phyloP scores from a whole-genome alignment of 2,888 invertebrate species.

The Pandemis corylana region DNA sequence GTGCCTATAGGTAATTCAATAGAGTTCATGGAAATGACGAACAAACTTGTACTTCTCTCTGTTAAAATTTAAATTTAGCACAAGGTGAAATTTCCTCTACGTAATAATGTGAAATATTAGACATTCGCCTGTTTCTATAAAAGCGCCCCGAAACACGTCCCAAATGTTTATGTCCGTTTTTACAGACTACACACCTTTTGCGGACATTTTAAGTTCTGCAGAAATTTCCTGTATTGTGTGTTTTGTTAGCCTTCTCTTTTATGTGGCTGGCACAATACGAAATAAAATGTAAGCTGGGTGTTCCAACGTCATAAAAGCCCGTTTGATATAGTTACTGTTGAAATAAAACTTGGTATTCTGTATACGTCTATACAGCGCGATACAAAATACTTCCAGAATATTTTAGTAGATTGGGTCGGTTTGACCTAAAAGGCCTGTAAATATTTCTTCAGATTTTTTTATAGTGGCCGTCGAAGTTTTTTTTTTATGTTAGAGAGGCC shows the following conservation, averaged over 20 bases:
- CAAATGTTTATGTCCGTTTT: constrained; percentile 24
- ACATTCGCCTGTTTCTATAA: constrained; percentile 22
- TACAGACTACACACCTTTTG: constrained; percentile 23
- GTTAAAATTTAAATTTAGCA: not conserved
- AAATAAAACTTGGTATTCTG: not conserved
- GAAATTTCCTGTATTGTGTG: constrained; percentile 26
- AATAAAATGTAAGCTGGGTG: constrained; percentile 13
- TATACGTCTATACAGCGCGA: too few relatives aligned
- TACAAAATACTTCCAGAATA: too few relatives aligned
- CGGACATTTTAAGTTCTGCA: constrained; percentile 26
- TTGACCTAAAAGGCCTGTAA: too few relatives aligned
- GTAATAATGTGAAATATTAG: not conserved
- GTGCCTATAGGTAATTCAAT: too few relatives aligned
- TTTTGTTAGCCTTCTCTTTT: constrained; percentile 8
- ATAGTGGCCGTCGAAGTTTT: too few relatives aligned
- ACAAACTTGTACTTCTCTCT: not conserved
- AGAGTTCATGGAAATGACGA: too few relatives aligned
- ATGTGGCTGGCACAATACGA: constrained; percentile 17
- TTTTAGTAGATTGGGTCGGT: too few relatives aligned
- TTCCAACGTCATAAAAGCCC: not conserved
- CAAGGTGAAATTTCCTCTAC: too few relatives aligned
- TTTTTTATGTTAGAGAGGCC: too few relatives aligned
- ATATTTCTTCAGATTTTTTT: too few relatives aligned
- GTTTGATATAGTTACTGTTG: not conserved
- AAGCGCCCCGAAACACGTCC: constrained; percentile 11